A percentile compares a stretch with the other conserved stretches of the same genome.
Conservation (phyloP, 2,797 vertebrate genomes). For the Bradypus variegatus region DNA sequence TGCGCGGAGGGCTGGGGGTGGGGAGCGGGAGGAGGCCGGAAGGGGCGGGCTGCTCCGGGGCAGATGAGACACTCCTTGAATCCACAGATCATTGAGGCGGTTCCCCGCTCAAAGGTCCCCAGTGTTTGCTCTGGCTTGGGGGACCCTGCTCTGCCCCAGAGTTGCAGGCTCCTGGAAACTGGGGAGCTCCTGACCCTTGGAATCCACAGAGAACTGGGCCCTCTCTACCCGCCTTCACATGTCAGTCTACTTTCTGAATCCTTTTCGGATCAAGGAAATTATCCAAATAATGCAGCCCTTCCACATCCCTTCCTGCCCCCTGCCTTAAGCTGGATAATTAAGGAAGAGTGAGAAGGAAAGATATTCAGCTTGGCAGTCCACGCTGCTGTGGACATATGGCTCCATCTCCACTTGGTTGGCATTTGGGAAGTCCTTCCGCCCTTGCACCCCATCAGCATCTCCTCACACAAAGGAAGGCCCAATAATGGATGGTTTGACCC, state of each 20-base stretch:
- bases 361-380: not conserved
- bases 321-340: not conserved
- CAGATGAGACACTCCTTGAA: constrained; percentile 61
- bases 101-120: constrained; percentile 55
- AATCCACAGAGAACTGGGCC: not conserved
- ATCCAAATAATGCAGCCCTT: not conserved
- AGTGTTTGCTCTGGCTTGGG: constrained; percentile 21
- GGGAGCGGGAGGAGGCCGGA: not conserved
- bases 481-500: constrained; percentile 13
- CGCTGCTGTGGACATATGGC: not conserved
- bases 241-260: constrained; percentile 9
- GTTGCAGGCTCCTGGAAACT: constrained; percentile 24
- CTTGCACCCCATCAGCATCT: not conserved
- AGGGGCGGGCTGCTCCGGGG: constrained; percentile 1
- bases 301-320: not conserved
- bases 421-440: not conserved
- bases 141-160: constrained; percentile 25
- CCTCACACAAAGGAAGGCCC: constrained; percentile 22
- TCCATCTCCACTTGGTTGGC: not conserved
- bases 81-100: constrained; percentile 53
- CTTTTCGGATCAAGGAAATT: not conserved
- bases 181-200: not conserved
- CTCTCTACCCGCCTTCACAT: not conserved
- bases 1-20: not conserved
- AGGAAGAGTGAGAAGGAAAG: not conserved